Evolutionary conservation across 2,797 vertebrate species (phyloP).

Genomic region (Argyrosomus regius): DNA sequence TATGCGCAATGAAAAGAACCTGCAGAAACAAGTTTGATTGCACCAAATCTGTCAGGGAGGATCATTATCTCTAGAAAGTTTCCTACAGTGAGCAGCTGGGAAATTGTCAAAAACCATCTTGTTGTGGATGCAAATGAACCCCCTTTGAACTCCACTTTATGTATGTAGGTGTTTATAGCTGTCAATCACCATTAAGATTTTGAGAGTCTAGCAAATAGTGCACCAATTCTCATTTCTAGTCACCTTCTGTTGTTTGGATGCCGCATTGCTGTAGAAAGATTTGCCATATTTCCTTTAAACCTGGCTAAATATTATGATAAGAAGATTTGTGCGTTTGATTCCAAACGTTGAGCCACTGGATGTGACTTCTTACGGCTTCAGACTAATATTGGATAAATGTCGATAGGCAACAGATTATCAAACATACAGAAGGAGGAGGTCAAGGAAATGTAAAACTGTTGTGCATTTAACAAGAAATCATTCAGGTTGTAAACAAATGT

Average conservation of each 20-base stretch:
- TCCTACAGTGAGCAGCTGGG: slow-evolving; percentile 83
- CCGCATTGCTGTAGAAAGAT: slow-evolving; percentile 43
- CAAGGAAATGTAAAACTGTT: neutral
- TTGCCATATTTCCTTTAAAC: slow-evolving; percentile 49
- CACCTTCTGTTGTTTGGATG: slow-evolving; percentile 65
- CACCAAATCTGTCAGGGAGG: slow-evolving; percentile 78
- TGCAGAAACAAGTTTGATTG: slow-evolving; percentile 78
- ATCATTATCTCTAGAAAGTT: slow-evolving; percentile 82
- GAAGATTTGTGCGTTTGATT: slow-evolving; percentile 26
- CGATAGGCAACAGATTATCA: neutral
- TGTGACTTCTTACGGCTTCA: slow-evolving; percentile 1
- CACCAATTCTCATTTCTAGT: slow-evolving; percentile 61
- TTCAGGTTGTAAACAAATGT: slow-evolving; percentile 4
- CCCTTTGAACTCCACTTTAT: slow-evolving; percentile 77
- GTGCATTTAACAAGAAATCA: neutral
- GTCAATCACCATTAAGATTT: slow-evolving; percentile 79
- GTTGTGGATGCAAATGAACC: slow-evolving; percentile 84
- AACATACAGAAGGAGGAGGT: neutral
- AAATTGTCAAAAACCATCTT: slow-evolving; percentile 84
- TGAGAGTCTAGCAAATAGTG: slow-evolving; percentile 68
- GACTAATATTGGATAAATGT: neutral
- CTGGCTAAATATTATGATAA: slow-evolving; percentile 50
- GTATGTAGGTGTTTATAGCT: slow-evolving; percentile 81
- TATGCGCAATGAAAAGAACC: slow-evolving; percentile 60
- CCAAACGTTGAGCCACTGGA: slow-evolving; percentile 27